Conservation (phyloP, 2,113 vertebrate genomes). For the Toxotes jaculatrix region DNA sequence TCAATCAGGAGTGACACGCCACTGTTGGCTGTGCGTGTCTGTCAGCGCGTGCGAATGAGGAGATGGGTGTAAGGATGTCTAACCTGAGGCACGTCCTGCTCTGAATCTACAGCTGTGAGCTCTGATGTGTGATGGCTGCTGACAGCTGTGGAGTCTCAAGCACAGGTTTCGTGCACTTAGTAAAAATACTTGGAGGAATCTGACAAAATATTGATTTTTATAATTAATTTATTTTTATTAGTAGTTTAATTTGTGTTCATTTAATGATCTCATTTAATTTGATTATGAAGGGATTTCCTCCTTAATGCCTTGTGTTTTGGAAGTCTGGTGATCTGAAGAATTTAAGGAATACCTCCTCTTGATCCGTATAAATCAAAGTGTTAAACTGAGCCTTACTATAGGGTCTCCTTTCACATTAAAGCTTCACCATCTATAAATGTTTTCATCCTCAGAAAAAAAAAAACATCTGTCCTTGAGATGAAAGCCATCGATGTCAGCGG, state of each 20-base stretch:
- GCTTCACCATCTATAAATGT: constrained; percentile 5
- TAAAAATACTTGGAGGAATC: background rate
- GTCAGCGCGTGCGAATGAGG: constrained; percentile 17
- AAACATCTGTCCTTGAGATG: constrained; percentile 32
- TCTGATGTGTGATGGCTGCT: background rate
- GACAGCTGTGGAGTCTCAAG: background rate
- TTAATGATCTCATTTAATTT: background rate
- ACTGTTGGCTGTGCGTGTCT: constrained; percentile 1
- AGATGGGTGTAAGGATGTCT: background rate
- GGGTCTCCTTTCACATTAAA: constrained; percentile 18
- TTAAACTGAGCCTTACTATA: background rate
- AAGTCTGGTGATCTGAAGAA: background rate
- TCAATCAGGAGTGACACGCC: constrained; percentile 27
- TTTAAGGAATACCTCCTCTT: constrained; percentile 23
- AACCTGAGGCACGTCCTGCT: background rate
- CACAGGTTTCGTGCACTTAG: background rate
- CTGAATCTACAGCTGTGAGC: constrained; percentile 13
- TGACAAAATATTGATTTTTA: background rate
- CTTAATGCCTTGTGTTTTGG: background rate
- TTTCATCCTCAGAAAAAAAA: constrained; percentile 16
- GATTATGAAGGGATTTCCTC: background rate
- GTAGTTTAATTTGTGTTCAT: no score
- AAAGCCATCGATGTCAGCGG: constrained; percentile 37
- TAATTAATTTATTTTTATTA: background rate
- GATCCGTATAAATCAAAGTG: constrained; percentile 17